Evolutionary conservation across 2,113 vertebrate species (phyloP).

Genomic region (Phaethon lepturus): DNA sequence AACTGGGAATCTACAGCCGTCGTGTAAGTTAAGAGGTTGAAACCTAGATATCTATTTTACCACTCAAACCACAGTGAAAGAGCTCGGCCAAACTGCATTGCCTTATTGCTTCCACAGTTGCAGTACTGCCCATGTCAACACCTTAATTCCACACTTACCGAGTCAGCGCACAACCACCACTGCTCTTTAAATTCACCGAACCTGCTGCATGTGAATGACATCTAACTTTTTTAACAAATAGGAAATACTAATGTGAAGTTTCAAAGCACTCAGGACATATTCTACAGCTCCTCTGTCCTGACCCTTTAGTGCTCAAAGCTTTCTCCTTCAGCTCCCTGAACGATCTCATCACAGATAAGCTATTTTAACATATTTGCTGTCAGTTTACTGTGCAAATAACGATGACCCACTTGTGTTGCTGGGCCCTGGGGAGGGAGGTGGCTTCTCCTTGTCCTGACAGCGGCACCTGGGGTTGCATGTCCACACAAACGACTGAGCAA

Average conservation of each 20-base stretch:
- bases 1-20: background rate
- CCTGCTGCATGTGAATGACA: background rate
- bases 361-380: background rate
- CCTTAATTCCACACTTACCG: background rate
- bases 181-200: background rate
- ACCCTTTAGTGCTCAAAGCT: background rate
- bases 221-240: background rate
- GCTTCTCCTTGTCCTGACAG: background rate
- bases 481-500: background rate
- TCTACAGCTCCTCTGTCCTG: background rate
- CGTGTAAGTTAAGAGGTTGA: background rate
- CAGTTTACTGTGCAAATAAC: background rate
- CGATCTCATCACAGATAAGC: background rate
- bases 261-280: background rate
- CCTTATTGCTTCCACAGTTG: background rate
- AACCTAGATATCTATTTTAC: background rate
- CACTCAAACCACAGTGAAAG: background rate
- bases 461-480: fast-evolving
- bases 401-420: background rate
- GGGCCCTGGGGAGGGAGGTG: background rate
- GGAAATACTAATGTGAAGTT: background rate
- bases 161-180: background rate
- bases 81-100: background rate
- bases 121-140: background rate
- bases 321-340: background rate